Evolutionary conservation across 2,113 vertebrate species (phyloP).

Genomic region (Egretta garzetta): DNA sequence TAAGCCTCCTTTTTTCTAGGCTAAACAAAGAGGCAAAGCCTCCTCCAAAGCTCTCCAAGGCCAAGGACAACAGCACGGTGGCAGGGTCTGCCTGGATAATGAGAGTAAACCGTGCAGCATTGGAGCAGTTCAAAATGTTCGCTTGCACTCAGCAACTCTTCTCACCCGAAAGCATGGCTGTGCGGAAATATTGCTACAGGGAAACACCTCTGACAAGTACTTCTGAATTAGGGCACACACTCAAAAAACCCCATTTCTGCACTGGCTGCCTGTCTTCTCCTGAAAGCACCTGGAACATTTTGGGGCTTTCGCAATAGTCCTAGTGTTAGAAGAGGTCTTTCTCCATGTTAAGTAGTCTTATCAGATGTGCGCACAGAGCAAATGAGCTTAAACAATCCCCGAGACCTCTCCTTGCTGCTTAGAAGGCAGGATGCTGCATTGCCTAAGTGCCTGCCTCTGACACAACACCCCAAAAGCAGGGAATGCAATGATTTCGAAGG

Average conservation of each 20-base stretch:
- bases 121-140: neutral
- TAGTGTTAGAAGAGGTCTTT: neutral
- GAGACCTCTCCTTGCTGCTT: neutral
- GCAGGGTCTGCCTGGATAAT: neutral
- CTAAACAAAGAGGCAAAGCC: neutral
- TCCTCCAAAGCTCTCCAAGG: neutral
- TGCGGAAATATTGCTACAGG: neutral
- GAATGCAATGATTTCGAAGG: neutral
- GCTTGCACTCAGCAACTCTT: neutral
- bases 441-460: neutral
- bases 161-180: rapidly evolving
- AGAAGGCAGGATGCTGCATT: neutral
- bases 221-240: neutral
- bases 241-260: neutral
- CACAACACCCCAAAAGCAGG: neutral
- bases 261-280: neutral
- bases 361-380: neutral
- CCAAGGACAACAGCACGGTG: neutral
- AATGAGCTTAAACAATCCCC: neutral
- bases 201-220: neutral
- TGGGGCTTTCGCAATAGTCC: neutral
- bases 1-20: no score
- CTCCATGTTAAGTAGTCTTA: neutral
- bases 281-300: neutral
- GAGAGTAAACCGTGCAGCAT: neutral